phyloP scores from a whole-genome alignment of 2,113 vertebrate species.

The Sisor rabdophorus region DNA sequence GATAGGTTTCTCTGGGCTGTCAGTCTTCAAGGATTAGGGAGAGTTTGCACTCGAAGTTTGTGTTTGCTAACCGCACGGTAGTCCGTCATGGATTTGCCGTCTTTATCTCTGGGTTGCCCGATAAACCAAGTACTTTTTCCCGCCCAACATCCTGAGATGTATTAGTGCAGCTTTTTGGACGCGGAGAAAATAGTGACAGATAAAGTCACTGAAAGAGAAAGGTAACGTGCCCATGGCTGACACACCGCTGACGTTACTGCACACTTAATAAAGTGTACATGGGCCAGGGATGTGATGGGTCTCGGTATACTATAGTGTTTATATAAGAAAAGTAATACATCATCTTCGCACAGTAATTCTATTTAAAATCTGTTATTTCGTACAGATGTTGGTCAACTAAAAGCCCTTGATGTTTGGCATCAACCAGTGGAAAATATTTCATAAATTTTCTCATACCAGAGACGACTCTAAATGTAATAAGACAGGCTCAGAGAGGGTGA shows the following conservation, averaged over 20 bases:
- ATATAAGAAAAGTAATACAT: background rate
- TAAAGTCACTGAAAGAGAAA: conserved; percentile 45
- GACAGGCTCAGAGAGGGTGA: background rate
- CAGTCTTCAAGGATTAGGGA: conserved; percentile 47
- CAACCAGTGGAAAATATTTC: background rate
- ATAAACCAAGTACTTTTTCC: conserved; percentile 47
- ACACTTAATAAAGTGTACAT: conserved; percentile 1
- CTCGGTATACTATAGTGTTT: background rate
- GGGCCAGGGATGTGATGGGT: background rate
- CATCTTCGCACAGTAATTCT: background rate
- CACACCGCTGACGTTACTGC: conserved; percentile 1
- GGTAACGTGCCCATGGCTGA: conserved; percentile 31
- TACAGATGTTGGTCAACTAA: background rate
- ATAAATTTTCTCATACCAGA: background rate
- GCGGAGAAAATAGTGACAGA: conserved; percentile 41
- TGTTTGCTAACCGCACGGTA: conserved; percentile 39
- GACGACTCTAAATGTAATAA: background rate
- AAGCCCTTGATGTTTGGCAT: background rate
- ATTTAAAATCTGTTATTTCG: background rate
- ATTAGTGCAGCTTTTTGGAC: conserved; percentile 32
- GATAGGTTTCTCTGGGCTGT: conserved; percentile 39
- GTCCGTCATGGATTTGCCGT: conserved; percentile 52
- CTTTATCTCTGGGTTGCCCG: conserved; percentile 48
- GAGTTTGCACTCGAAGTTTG: conserved; percentile 36
- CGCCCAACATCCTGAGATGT: conserved; percentile 33